A percentile compares a stretch with the other conserved stretches of the same genome.
Evolutionary conservation across 2,797 vertebrate genomes (phyloP).

Genomic region (Argentina silus): DNA sequence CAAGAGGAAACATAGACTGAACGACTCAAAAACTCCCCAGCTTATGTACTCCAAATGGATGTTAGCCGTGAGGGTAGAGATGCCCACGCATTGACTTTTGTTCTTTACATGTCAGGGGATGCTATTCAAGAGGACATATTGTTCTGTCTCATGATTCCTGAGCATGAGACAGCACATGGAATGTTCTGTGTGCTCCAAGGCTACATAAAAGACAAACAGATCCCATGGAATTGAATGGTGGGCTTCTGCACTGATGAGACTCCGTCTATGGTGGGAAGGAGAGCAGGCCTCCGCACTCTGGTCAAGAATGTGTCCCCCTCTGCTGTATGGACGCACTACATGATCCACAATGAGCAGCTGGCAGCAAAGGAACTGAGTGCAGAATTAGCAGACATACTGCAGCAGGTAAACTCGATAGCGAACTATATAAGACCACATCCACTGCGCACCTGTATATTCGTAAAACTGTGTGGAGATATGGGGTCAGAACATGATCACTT

Average conservation of each 20-base stretch:
- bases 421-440: slow-evolving; percentile 29
- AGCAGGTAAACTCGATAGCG: slow-evolving; percentile 14
- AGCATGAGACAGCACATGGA: slow-evolving; percentile 16
- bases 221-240: slow-evolving; percentile 19
- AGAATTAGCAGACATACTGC: neutral
- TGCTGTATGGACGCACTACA: slow-evolving; percentile 20
- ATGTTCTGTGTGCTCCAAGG: slow-evolving; percentile 13
- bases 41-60: slow-evolving; percentile 24
- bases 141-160: slow-evolving; percentile 17
- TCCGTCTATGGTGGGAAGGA: slow-evolving; percentile 11
- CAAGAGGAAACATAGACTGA: slow-evolving; percentile 1
- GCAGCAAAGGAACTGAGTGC: slow-evolving; percentile 18
- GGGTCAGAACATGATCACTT: slow-evolving; percentile 11
- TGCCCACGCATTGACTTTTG: slow-evolving; percentile 20
- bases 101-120: slow-evolving; percentile 15
- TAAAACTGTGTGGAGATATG: slow-evolving; percentile 17
- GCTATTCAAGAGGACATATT: slow-evolving; percentile 13
- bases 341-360: slow-evolving; percentile 21
- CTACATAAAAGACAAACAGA: slow-evolving; percentile 10
- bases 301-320: slow-evolving; percentile 4
- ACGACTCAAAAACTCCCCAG: slow-evolving; percentile 8
- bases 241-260: slow-evolving; percentile 33
- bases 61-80: slow-evolving; percentile 14
- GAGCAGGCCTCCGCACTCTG: slow-evolving; percentile 3
- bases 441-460: slow-evolving; percentile 14